Percentiles rank a stretch among this genome's conserved stretches.
Conservation (phyloP, 2,888 invertebrate species). For the Thecophora atra region DNA sequence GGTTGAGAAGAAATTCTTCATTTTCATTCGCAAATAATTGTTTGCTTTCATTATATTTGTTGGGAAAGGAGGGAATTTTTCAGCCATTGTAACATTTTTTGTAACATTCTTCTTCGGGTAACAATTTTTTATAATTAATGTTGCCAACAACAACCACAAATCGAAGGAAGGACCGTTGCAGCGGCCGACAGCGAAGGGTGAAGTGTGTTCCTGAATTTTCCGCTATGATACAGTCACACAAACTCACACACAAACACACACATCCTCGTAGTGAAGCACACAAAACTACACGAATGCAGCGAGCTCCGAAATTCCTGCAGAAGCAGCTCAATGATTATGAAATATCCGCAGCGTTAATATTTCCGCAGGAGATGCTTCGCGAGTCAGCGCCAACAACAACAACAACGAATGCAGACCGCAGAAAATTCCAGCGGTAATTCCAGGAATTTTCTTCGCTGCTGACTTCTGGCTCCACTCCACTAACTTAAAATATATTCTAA, state of each 20-base stretch:
- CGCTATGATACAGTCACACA: not conserved
- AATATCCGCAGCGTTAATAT: constrained; percentile 28
- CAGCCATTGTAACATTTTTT: not conserved
- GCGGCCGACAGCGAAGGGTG: not conserved
- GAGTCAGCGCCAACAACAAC: not conserved
- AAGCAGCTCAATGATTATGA: constrained; percentile 24
- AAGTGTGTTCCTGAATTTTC: not conserved
- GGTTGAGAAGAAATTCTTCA: constrained; percentile 5
- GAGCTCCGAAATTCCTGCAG: not conserved
- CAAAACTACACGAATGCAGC: no score
- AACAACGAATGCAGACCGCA: not conserved
- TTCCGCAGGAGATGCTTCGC: no score
- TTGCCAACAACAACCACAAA: not conserved
- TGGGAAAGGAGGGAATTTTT: no score
- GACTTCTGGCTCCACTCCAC: not conserved
- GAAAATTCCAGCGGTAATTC: constrained; percentile 4
- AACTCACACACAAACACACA: not conserved
- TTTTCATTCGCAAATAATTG: not conserved
- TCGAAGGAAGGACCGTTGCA: not conserved
- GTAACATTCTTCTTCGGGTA: not conserved
- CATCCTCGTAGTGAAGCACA: no score
- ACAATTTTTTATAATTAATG: constrained; percentile 1
- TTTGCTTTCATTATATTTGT: not conserved
- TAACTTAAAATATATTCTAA: not conserved
- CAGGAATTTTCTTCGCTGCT: not conserved